Evolutionary conservation across 2,888 invertebrate genomes (phyloP), one percentile per base, ranked within the genome.

Genomic region (Patella caerulea): DNA sequence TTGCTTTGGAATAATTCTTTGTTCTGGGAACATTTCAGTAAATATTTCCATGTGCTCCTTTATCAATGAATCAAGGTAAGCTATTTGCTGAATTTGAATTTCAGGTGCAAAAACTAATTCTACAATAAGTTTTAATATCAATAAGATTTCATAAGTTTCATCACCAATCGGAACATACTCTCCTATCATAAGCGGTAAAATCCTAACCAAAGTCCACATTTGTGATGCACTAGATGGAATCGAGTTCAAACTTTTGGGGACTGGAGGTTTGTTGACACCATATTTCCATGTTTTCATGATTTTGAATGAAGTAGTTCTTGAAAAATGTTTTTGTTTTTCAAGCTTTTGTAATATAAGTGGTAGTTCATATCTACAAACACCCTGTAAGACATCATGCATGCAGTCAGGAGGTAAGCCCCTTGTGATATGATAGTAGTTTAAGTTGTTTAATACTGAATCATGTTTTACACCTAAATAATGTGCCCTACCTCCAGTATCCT

Each of bases 1-100:
- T 19, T 78, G 80, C 70, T 81, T 81, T 55, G 81, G 76, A 52
- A 45, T 75, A 17, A 78, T 56, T 34, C 7, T 15, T 17, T 24
- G 14, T 15, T 71, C 17, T 59, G 78, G 73, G 74, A 81, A 78
- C 55, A 59, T 59, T 19, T 19, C 29, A 29, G 53, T 52, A n/a
- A 45, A 75, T 52, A 53, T 12, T 7, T 59, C 69, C 19, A 65
- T 54, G 45, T 77, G 76, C 29, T 77, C 76, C 15, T 54, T 55
- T n/a, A 78, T 74, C 15, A 70, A 24, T 3, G 17, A 17, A 12
- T 71, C 19, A 15, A 79, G 74, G 53, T 71, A 56, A 19, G 56
- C n/a, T 14, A 78, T n/a, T 29, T 17, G 14, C 24, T 24, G 24
- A 1, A 24, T 24, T 24, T 24, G 24, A 24, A 79, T 53, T 59